Conservation (phyloP, 35 echinoderm and acorn worm genomes). For the Lytechinus pictus region DNA sequence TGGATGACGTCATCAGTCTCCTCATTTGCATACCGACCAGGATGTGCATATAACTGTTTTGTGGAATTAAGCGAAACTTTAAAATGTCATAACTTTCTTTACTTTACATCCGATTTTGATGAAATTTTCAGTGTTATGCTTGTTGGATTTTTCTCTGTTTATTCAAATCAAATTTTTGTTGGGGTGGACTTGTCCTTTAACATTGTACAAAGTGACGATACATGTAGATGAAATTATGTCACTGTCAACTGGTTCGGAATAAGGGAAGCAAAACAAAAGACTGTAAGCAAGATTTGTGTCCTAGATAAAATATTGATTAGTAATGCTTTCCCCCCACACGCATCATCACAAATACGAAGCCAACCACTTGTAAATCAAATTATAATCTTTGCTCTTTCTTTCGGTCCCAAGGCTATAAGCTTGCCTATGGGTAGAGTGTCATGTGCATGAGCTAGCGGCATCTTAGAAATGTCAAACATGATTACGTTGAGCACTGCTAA, state of each 20-base stretch:
- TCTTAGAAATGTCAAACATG: constrained; percentile 12
- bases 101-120: too few relatives aligned
- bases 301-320: background rate
- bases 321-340: background rate
- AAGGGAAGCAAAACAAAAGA: background rate
- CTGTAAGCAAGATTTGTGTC: background rate
- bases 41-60: too few relatives aligned
- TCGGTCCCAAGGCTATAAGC: background rate
- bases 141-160: too few relatives aligned
- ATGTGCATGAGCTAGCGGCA: background rate
- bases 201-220: too few relatives aligned
- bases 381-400: constrained; percentile 12
- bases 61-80: too few relatives aligned
- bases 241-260: background rate
- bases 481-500: background rate
- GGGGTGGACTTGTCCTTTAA: too few relatives aligned
- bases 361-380: constrained; percentile 19
- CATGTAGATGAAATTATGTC: too few relatives aligned
- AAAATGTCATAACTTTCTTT: too few relatives aligned
- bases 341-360: background rate
- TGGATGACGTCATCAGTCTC: too few relatives aligned
- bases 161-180: too few relatives aligned
- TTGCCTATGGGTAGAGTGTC: background rate
- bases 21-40: too few relatives aligned
- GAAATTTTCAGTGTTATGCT: too few relatives aligned